Evolutionary conservation across 2,797 vertebrate species (phyloP), one percentile per base, ranked within the genome.

Genomic region (Anabas testudineus): DNA sequence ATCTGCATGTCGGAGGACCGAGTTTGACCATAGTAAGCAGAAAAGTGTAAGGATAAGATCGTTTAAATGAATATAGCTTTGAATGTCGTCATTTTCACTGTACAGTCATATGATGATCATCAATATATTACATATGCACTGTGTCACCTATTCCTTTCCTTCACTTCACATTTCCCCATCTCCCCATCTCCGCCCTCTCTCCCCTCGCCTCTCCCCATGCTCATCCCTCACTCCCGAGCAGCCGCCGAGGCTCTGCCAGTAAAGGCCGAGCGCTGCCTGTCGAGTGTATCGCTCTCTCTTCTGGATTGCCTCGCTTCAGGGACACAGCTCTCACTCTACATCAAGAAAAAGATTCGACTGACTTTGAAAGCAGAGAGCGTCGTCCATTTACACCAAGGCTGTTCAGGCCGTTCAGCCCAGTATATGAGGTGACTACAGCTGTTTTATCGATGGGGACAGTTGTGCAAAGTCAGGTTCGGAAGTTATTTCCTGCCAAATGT

Each of bases 301-400:
- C 71, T 74, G 64, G 62, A 54, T 55, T 47, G 81, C 82, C 80
- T 87, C 7, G 79, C 76, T 76, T 87, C 78, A 87, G 84, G 71
- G 81, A 85, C 74, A 46, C 73, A 8, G 53, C 64, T 63, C 78
- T 73, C 46, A 2, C 73, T 77, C 66, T 26, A 48, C 67, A 80
- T 68, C 74, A 83, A 76, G 80, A 69, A 74, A 88, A 83, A 86
- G 71, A 83, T 59, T 74, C 84, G 55, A 41, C 62, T 60, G 74
- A 70, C 81, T 87, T 80, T 82, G 80, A 83, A 87, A 65, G 76
- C 22, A 7, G 60, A 79, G 65, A 47, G 71, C 41, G 1, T 55
- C 18, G 66, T 80, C 67, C 73, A 73, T 84, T 82, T 74, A 78
- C 71, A 55, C 68, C 71, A 16, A 28, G 1, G 60, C 42, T 28